Percentiles rank a stretch among this genome's conserved stretches.
Evolutionary conservation across 1,140 invertebrate species (phyloP).

Genomic region (Cepaea nemoralis): DNA sequence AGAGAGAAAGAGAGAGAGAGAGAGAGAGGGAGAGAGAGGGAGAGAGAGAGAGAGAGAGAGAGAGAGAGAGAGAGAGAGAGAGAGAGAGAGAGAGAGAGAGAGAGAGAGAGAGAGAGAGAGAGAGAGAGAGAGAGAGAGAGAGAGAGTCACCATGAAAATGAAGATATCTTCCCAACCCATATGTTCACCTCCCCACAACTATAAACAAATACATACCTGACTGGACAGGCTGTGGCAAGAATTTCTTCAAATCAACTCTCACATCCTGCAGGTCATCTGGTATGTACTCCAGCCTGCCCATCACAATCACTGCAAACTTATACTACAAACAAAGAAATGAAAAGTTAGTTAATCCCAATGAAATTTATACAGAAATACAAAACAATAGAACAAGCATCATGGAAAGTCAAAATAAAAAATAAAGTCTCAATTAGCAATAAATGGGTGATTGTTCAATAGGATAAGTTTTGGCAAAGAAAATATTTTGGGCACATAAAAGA

Average conservation of each 20-base stretch:
- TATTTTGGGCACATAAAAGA: too few relatives aligned
- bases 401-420: too few relatives aligned
- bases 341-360: too few relatives aligned
- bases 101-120: slow-evolving; percentile 3
- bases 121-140: slow-evolving; percentile 1
- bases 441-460: too few relatives aligned
- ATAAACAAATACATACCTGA: background rate
- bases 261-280: slow-evolving; percentile 77
- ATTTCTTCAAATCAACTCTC: slow-evolving; percentile 80
- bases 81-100: slow-evolving; percentile 9
- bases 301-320: slow-evolving; percentile 91
- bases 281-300: slow-evolving; percentile 86
- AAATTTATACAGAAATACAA: too few relatives aligned
- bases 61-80: slow-evolving; percentile 9
- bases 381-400: too few relatives aligned
- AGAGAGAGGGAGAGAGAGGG: too few relatives aligned
- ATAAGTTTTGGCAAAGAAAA: too few relatives aligned
- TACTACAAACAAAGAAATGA: slow-evolving; percentile 77
- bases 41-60: too few relatives aligned
- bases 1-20: too few relatives aligned
- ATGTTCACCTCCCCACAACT: too few relatives aligned
- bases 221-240: slow-evolving; percentile 67
- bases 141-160: background rate
- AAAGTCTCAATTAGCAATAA: too few relatives aligned
- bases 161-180: background rate